Conservation (phyloP, 2,888 invertebrate genomes). For the Ectemnius lituratus region DNA sequence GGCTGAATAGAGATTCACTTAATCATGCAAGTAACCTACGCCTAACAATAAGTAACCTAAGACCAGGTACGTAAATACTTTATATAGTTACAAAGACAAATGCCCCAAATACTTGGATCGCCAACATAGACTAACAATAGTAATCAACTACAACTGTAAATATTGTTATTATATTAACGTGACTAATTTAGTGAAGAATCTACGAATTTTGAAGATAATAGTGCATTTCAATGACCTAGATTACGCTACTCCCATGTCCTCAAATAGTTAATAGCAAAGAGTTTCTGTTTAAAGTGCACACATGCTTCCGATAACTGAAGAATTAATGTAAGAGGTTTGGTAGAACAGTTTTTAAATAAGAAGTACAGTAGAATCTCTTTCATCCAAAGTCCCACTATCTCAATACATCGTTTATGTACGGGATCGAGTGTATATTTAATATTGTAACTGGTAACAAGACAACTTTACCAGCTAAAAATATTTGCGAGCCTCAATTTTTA, state of each 20-base stretch:
- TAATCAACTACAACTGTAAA: background rate
- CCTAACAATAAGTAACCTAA: conserved; percentile 9
- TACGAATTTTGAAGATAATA: background rate
- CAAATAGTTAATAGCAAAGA: conserved; percentile 32
- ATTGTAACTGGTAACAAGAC: too few relatives aligned
- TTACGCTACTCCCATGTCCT: conserved; percentile 9
- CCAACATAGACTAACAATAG: background rate
- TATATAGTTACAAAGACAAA: conserved; percentile 9
- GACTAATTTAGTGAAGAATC: background rate
- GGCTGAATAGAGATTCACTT: conserved; percentile 15
- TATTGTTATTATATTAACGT: conserved; percentile 4
- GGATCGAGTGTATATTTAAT: too few relatives aligned
- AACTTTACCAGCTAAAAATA: too few relatives aligned
- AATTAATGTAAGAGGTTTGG: conserved; percentile 51
- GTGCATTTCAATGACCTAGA: background rate
- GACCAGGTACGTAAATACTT: conserved; percentile 1
- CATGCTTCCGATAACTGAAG: conserved; percentile 40
- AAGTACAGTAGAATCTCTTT: background rate
- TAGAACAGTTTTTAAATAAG: conserved; percentile 47
- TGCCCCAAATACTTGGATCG: background rate
- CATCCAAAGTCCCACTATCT: too few relatives aligned
- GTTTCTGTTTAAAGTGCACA: conserved; percentile 22
- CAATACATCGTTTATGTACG: too few relatives aligned
- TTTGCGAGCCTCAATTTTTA: too few relatives aligned
- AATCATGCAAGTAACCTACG: conserved; percentile 42